These are phyloP conservation scores for Porites lutea DNA, from an alignment of 64 coral and sea anemone genomes.

Conservation along the genomic window DNA sequence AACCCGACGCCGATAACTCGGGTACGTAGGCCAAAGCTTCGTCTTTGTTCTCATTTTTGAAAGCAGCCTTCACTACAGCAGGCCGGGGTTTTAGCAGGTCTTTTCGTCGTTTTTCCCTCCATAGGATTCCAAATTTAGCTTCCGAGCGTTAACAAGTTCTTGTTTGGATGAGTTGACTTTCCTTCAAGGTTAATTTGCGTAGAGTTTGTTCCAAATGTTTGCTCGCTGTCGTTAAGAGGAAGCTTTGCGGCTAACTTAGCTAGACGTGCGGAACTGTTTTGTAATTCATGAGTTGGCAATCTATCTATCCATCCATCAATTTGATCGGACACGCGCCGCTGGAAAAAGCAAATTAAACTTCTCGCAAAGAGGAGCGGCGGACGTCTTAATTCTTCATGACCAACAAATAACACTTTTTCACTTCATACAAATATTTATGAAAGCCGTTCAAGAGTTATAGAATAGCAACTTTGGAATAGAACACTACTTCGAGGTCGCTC, in stretches of 20 bases:
- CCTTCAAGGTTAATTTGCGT: neutral
- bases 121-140: neutral
- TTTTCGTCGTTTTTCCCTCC: neutral
- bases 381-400: neutral
- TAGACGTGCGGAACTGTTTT: neutral
- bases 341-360: neutral
- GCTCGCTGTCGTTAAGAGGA: neutral
- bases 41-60: constrained; percentile 26
- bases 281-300: constrained; percentile 37
- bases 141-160: neutral
- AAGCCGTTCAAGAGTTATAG: neutral
- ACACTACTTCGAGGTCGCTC: neutral
- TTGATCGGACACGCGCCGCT: neutral
- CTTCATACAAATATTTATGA: neutral
- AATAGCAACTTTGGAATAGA: neutral
- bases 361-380: neutral
- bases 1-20: constrained; percentile 16
- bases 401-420: neutral
- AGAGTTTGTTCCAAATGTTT: neutral
- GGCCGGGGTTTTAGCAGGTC: neutral
- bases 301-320: constrained; percentile 3
- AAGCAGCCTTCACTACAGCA: neutral
- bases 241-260: neutral
- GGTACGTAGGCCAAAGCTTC: neutral
- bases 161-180: neutral